Conservation (phyloP, 2,888 invertebrate species). For the Andrena minutula region DNA sequence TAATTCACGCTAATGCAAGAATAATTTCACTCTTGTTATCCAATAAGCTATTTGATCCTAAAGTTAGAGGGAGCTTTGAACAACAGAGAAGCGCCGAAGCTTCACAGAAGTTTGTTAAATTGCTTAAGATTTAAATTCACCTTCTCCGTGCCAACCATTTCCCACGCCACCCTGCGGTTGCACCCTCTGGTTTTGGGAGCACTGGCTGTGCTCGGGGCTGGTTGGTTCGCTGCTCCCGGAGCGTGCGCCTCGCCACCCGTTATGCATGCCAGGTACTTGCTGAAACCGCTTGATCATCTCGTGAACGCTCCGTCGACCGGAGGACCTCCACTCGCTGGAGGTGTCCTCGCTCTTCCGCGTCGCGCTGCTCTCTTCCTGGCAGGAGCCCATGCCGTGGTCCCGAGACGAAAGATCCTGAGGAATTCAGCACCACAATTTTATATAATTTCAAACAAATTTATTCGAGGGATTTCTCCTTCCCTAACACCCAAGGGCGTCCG, state of each 20-base stretch:
- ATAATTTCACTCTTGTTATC: too few species aligned
- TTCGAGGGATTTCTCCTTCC: not conserved
- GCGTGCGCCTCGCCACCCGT: constrained; percentile 76
- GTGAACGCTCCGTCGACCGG: constrained; percentile 81
- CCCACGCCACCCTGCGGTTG: constrained; percentile 77
- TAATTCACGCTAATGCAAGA: not conserved
- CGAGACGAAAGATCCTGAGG: constrained; percentile 70
- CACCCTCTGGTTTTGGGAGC: constrained; percentile 76
- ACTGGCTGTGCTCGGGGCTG: constrained; percentile 77
- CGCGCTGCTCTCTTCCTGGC: constrained; percentile 69
- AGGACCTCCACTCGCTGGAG: constrained; percentile 74
- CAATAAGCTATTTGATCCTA: too few species aligned
- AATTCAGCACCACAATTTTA: constrained; percentile 8
- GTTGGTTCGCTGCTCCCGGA: constrained; percentile 77
- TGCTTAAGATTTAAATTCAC: constrained; percentile 44
- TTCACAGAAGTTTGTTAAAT: too few species aligned
- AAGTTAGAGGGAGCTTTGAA: too few species aligned
- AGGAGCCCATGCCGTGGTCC: constrained; percentile 71
- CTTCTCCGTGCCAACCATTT: constrained; percentile 77
- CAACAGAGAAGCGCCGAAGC: too few species aligned
- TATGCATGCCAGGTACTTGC: constrained; percentile 80
- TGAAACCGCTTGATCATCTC: constrained; percentile 84
- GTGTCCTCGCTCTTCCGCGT: constrained; percentile 71
- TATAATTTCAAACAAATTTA: not conserved
- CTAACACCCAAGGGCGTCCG: too few species aligned